Evolutionary conservation across 92 coral and sea anemone genomes (phyloP), one percentile per base, ranked within the genome.

Genomic region (Paramuricea clavata): DNA sequence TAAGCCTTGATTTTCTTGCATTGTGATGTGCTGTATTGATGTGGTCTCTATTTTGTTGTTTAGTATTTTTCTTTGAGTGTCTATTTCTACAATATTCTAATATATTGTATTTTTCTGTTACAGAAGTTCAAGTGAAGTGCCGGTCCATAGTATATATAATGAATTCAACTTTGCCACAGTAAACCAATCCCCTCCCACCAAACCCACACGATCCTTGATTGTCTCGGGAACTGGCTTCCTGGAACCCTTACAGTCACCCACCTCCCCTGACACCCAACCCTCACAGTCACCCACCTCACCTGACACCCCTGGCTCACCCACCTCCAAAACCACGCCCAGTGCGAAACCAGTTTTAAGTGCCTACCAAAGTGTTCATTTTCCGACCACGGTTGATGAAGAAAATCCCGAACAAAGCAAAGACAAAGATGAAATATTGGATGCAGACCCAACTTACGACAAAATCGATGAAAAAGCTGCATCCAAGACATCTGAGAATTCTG

Each of bases 381-480:
- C 78, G 1, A n/a, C 3, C 36, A 67, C 36, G n/a, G n/a, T 13
- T 67, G 52, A 15, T 25, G 0, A 30, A 39, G 27, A 42, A 21
- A 41, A 42, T 3, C 27, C 79, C 2, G 31, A 12, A 3, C 78
- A 36, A 35, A 16, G 36, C 54, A 19, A n/a, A 22, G 12, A 0
- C 28, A 39, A 69, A 65, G 68, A 65, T 30, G 81, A 79, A 7
- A 56, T 57, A 13, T 32, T 80, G 9, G 27, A 79, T 11, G 86
- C 80, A 57, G 83, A 83, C 36, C 61, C 81, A 22, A 52, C 83
- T 23, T 87, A 86, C 16, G 82, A 49, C 1, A 76, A 5, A 1
- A n/a, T 76, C 12, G 5, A 17, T 27, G 72, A 65, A 26, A 65
- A 30, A 28, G 72, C 39, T 6, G 72, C 28, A 13, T 16, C 72